Base-by-base conservation (phyloP, 1,140 invertebrate genomes). In the Geopemphigus sp. region DNA sequence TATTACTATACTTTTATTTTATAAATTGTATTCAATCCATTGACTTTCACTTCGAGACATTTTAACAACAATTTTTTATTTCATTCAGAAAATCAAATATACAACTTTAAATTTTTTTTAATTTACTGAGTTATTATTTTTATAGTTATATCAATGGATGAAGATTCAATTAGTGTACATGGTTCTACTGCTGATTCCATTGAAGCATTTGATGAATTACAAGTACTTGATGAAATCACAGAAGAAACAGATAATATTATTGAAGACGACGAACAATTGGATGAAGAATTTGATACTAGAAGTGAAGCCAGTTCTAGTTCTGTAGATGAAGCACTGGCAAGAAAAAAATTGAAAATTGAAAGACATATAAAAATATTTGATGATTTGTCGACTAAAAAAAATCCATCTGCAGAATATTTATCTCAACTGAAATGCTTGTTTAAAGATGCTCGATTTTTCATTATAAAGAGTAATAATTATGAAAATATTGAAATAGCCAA, bases 391-490 rank as follows among this genome's bases (percentile, higher is more conserved):
- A 32, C 56, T 61, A 85, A 85, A 82, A 86, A 88, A 12, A 93
- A 92, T 85, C 74, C 74, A 50, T 91, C 90, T 32, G 93, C 93
- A 84, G 93, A 95, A 87, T 95, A 95, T 84, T 88, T 91, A 84
- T 94, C 93, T 14, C 94, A 96, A 87, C 86, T 98, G 70, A 97
- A 96, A 87, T 98, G 98, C 85, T 88, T 98, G 72, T 98, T 98
- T 85, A 89, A 95, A 83, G 95, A 97, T 86, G 94, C 96, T 81
- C 89, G 95, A 82, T 98, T 97, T 88, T 99, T 98, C 87, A 90
- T 98, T 29, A 98, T 99, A 82, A 98, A 98, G 86, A 98, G 96
- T 63, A 98, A 98, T 86, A 98, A 98, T 87, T 93, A 93, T 81
- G 97, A 98, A 86, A 99, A 99, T 87, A 92, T 99, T 45, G 92